Conservation (phyloP, 2,888 invertebrate species). For the Nomada fabriciana region DNA sequence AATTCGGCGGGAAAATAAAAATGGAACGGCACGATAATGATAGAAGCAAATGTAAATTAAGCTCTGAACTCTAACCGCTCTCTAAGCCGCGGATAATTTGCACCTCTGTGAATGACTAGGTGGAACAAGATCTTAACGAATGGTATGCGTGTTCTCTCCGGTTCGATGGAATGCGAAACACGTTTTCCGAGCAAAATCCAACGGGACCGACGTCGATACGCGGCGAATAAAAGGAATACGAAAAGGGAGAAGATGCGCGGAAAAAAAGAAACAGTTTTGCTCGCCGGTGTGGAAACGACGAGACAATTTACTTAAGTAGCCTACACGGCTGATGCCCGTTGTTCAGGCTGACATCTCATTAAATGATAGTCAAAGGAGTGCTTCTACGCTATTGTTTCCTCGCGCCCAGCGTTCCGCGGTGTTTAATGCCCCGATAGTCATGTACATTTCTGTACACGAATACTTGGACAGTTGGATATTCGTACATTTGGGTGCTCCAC, state of each 20-base stretch:
- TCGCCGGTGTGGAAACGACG: slow-evolving; percentile 40
- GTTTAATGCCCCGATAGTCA: background rate
- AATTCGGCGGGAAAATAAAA: background rate
- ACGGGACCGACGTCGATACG: slow-evolving; percentile 45
- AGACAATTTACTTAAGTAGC: slow-evolving; percentile 47
- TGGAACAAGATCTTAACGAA: slow-evolving; percentile 36
- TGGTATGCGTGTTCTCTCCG: slow-evolving; percentile 20
- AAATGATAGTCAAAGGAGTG: background rate
- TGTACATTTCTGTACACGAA: background rate
- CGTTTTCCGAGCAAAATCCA: slow-evolving; percentile 46
- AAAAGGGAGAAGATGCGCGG: background rate
- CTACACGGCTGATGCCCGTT: background rate
- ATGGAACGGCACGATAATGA: background rate
- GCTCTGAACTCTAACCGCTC: background rate
- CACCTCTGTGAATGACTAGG: slow-evolving; percentile 39
- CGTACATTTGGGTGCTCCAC: background rate
- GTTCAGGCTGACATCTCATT: slow-evolving; percentile 9
- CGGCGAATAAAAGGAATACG: slow-evolving; percentile 13
- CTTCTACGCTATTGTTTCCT: background rate
- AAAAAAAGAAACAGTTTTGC: slow-evolving; percentile 43
- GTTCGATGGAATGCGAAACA: slow-evolving; percentile 45
- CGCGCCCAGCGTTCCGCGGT: background rate
- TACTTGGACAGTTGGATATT: background rate
- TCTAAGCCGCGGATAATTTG: slow-evolving; percentile 17
- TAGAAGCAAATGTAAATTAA: slow-evolving; percentile 11